Conservation (phyloP, 2,113 vertebrate genomes). For the Megalops atlanticus region DNA sequence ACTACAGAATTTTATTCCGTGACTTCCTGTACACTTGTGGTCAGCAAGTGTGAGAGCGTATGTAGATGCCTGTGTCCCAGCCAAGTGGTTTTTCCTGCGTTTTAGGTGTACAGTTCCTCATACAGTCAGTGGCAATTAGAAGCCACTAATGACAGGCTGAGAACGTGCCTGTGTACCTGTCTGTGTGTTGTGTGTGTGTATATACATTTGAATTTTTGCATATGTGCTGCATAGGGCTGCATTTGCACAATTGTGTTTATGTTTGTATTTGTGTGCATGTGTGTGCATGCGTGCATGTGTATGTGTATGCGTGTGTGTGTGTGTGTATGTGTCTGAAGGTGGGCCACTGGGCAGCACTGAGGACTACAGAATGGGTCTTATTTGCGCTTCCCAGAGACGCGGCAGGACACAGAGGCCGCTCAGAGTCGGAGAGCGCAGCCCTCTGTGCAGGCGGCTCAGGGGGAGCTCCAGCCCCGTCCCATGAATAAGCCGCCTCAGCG, state of each 20-base stretch:
- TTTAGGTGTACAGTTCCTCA: background rate
- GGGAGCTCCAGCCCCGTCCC: background rate
- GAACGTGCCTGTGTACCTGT: conserved; percentile 10
- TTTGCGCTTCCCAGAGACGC: background rate
- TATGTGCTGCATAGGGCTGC: conserved; percentile 23
- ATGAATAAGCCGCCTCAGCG: conserved; percentile 25
- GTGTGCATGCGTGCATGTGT: conserved; percentile 14
- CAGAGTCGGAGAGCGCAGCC: background rate
- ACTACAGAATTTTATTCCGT: conserved; percentile 1
- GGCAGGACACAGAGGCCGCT: conserved; percentile 19
- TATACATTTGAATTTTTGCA: conserved; percentile 3
- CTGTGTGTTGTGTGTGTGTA: background rate
- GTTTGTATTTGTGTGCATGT: conserved; percentile 12
- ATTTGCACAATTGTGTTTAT: conserved; percentile 2
- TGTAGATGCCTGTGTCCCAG: background rate
- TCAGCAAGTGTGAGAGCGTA: background rate
- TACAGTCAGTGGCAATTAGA: background rate
- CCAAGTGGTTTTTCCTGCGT: conserved; percentile 4
- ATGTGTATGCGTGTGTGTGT: conserved; percentile 2
- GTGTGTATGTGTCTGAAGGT: conserved; percentile 1
- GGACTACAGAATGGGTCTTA: background rate
- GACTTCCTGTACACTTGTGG: conserved; percentile 1
- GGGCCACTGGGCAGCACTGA: background rate
- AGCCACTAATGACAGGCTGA: background rate
- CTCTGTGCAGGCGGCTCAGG: background rate